Percentiles rank a stretch among this genome's conserved stretches.
Conservation (phyloP, 2,797 vertebrate genomes). For the Tokudaia tokunoshimensis region DNA sequence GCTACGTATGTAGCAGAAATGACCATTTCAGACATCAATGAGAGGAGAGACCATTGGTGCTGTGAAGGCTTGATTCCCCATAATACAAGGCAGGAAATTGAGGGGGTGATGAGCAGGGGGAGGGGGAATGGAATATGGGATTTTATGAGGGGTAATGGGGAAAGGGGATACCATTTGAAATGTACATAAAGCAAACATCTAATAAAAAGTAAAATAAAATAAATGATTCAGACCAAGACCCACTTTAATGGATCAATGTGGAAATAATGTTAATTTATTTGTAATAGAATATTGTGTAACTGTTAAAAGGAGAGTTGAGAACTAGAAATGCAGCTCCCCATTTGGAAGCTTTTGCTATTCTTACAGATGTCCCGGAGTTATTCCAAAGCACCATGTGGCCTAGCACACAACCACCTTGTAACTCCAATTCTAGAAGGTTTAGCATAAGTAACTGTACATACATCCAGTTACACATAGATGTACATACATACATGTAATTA, state of each 20-base stretch:
- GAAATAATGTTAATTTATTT: not conserved
- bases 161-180: no score
- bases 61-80: no score
- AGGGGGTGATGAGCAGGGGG: no score
- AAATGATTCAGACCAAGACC: conserved; percentile 3
- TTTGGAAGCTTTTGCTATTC: not conserved
- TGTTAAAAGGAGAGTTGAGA: not conserved
- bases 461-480: not conserved
- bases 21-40: no score
- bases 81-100: no score
- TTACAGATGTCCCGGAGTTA: not conserved
- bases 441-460: not conserved
- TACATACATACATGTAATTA: not conserved
- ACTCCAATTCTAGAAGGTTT: not conserved
- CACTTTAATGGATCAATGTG: not conserved
- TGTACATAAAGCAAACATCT: no score
- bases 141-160: no score
- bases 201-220: not conserved
- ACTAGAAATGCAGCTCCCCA: not conserved
- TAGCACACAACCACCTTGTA: not conserved
- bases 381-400: not conserved
- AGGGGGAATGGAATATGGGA: no score
- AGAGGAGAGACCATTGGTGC: no score
- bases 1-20: no score
- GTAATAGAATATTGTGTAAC: not conserved